A percentile compares a stretch with the other conserved stretches of the same genome.
These are phyloP conservation scores for Solen grandis DNA, from an alignment of 1,140 invertebrate genomes.

Conservation along the genomic window DNA sequence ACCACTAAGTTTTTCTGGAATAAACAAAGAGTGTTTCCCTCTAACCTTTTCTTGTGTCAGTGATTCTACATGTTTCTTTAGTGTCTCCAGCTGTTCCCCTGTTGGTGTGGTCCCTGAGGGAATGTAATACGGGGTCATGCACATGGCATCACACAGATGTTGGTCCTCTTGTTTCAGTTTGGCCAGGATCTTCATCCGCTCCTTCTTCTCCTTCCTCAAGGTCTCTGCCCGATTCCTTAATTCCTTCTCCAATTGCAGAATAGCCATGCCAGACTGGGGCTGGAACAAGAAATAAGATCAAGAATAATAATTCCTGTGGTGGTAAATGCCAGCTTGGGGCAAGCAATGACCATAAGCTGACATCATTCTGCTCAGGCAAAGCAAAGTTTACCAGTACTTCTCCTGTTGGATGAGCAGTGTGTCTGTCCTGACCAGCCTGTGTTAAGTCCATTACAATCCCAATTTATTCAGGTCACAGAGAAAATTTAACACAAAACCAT, in stretches of 20 bases:
- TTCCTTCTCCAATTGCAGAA: conserved; percentile 73
- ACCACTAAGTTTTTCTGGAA: too few relatives aligned
- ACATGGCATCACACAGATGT: conserved; percentile 69
- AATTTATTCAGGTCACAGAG: too few relatives aligned
- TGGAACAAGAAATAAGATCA: conserved; percentile 53
- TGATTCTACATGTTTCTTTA: conserved; percentile 67
- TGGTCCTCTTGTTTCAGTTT: conserved; percentile 68
- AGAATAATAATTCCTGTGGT: too few relatives aligned
- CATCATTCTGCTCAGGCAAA: too few relatives aligned
- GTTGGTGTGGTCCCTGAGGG: conserved; percentile 69
- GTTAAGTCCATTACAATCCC: too few relatives aligned
- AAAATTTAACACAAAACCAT: too few relatives aligned
- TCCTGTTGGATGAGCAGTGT: too few relatives aligned
- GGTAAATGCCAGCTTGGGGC: too few relatives aligned
- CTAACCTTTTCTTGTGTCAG: conserved; percentile 72
- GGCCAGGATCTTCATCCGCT: conserved; percentile 62
- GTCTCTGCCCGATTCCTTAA: conserved; percentile 61
- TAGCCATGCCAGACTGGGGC: conserved; percentile 57
- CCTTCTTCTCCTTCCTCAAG: conserved; percentile 68
- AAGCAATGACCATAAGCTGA: too few relatives aligned
- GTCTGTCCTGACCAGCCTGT: too few relatives aligned
- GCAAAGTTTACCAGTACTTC: too few relatives aligned
- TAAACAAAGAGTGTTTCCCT: too few relatives aligned
- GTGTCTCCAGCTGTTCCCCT: conserved; percentile 68
- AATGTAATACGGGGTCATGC: conserved; percentile 73